A percentile compares a stretch with the other conserved stretches of the same genome.
phyloP scores from a whole-genome alignment of 92 coral and sea anemone genomes.

The Zoanthus gigantus region DNA sequence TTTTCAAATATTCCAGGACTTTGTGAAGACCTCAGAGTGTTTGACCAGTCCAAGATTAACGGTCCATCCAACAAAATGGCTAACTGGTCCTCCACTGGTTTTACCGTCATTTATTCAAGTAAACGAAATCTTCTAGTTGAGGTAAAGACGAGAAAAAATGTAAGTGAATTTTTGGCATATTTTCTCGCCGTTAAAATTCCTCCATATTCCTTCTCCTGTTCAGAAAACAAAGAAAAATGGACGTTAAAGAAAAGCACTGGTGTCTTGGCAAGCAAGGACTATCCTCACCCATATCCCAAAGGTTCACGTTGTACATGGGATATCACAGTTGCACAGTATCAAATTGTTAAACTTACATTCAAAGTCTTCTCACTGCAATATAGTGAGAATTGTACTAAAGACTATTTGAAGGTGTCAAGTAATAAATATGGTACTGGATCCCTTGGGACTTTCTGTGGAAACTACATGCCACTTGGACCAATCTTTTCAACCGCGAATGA shows the following conservation, averaged over 20 bases:
- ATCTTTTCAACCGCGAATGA: conserved; percentile 15
- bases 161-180: background rate
- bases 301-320: background rate
- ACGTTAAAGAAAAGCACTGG: background rate
- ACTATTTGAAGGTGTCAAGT: conserved; percentile 21
- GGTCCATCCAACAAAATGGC: background rate
- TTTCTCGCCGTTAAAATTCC: conserved; percentile 29
- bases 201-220: conserved; percentile 23
- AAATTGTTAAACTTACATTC: conserved; percentile 25
- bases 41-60: background rate
- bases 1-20: background rate
- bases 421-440: background rate
- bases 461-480: background rate
- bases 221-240: background rate
- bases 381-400: background rate
- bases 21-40: conserved; percentile 22
- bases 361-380: conserved; percentile 23
- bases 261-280: conserved; percentile 9
- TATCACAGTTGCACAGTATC: conserved; percentile 6
- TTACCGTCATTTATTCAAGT: conserved; percentile 11
- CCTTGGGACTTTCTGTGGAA: conserved; percentile 28
- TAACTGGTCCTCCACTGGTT: background rate
- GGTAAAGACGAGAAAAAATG: background rate
- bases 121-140: conserved; percentile 16
- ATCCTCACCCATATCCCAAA: conserved; percentile 24